A percentile compares a stretch with the other conserved stretches of the same genome.
These are phyloP conservation scores for Parotia lawesii DNA, from an alignment of 2,113 vertebrate species.

Conservation along the genomic window DNA sequence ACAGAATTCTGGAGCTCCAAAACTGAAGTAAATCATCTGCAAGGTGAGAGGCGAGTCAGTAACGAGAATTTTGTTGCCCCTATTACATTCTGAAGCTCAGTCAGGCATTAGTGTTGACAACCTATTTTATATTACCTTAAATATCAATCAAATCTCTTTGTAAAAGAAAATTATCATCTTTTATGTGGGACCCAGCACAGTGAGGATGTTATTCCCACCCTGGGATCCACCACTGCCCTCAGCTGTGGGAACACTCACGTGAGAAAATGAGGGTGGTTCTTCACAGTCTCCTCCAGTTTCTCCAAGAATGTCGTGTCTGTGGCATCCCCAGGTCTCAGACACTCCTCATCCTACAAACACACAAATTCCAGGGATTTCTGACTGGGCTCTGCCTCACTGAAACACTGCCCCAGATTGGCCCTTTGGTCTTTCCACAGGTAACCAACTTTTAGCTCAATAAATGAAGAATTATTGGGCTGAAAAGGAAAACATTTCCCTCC, in stretches of 20 bases:
- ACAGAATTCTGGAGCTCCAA: neutral
- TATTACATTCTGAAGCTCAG: neutral
- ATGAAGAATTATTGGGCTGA: neutral
- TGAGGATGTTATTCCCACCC: neutral
- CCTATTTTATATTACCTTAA: neutral
- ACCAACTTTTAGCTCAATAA: neutral
- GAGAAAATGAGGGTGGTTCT: conserved; percentile 91
- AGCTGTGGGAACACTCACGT: conserved; percentile 79
- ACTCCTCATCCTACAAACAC: conserved; percentile 89
- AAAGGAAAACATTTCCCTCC: neutral
- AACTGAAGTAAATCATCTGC: neutral
- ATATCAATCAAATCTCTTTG: neutral
- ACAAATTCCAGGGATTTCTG: neutral
- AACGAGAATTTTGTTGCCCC: neutral
- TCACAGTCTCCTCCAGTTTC: conserved; percentile 90
- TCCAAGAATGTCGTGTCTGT: conserved; percentile 92
- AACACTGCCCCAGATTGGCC: neutral
- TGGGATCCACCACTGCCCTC: neutral
- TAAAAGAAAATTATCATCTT: neutral
- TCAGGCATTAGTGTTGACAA: neutral
- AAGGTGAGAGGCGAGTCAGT: neutral
- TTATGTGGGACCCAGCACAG: fast-evolving
- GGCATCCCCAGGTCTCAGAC: conserved; percentile 92
- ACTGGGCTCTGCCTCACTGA: neutral
- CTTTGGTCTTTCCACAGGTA: neutral